Evolutionary conservation across 2,888 invertebrate genomes (phyloP).

Genomic region (Cryptocheilus praepositus): DNA sequence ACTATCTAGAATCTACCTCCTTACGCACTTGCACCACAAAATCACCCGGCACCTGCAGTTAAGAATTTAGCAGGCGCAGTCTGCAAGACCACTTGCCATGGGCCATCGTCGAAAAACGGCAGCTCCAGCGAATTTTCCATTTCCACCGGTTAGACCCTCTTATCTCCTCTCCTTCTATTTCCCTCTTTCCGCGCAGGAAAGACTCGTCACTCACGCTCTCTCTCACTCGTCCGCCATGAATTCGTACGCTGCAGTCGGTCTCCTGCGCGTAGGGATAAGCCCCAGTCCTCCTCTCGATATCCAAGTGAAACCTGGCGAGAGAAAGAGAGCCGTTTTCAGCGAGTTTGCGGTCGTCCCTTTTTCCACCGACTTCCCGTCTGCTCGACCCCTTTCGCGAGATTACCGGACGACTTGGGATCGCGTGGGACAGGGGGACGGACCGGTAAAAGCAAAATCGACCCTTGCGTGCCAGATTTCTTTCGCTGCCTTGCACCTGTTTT

Average conservation of each 20-base stretch:
- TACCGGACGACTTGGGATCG: constrained; percentile 12
- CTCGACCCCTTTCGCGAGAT: constrained; percentile 11
- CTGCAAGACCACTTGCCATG: too few relatives aligned
- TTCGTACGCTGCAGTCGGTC: not conserved
- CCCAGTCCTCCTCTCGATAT: constrained; percentile 34
- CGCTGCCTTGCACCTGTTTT: too few relatives aligned
- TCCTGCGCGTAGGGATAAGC: constrained; percentile 29
- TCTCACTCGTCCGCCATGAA: too few relatives aligned
- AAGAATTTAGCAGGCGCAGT: too few relatives aligned
- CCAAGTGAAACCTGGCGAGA: constrained; percentile 34
- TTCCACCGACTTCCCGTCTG: constrained; percentile 17
- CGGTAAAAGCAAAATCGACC: not conserved
- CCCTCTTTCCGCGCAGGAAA: not conserved
- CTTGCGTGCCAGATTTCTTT: too few relatives aligned
- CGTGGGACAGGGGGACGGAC: constrained; percentile 18
- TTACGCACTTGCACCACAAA: too few relatives aligned
- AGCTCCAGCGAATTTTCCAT: constrained; percentile 57
- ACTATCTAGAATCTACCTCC: too few relatives aligned
- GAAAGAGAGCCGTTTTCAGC: not conserved
- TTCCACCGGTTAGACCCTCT: constrained; percentile 35
- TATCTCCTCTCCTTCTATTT: constrained; percentile 6
- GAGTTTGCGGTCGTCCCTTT: constrained; percentile 6
- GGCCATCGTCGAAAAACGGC: too few relatives aligned
- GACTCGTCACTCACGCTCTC: too few relatives aligned
- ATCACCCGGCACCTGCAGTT: too few relatives aligned